Evolutionary conservation across 2,797 vertebrate genomes (phyloP).

Genomic region (Kryptolebias ocellatus): DNA sequence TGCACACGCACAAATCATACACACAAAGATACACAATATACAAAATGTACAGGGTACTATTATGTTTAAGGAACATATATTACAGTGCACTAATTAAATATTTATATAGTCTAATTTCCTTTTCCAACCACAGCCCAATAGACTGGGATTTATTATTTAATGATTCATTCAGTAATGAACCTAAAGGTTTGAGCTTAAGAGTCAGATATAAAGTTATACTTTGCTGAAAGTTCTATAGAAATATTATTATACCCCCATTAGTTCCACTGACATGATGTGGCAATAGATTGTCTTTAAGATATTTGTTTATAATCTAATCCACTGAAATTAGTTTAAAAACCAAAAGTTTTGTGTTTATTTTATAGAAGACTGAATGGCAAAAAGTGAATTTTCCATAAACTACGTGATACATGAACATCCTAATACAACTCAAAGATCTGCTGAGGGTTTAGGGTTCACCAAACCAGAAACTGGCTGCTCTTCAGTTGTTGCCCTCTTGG

Average conservation of each 20-base stretch:
- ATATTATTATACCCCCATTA: no score
- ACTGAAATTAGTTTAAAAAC: background rate
- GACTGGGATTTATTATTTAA: conserved; percentile 4
- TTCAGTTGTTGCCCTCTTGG: conserved; percentile 14
- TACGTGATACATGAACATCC: background rate
- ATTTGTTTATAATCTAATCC: background rate
- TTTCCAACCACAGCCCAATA: conserved; percentile 12
- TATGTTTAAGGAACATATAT: conserved; percentile 26
- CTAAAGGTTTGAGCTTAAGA: no score
- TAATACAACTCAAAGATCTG: no score
- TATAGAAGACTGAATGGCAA: no score
- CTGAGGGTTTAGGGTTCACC: no score
- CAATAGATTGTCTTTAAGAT: no score
- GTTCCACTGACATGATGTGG: no score
- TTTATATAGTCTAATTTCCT: conserved; percentile 21
- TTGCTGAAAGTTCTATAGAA: conserved; percentile 8
- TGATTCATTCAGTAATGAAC: no score
- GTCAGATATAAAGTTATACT: conserved; percentile 28
- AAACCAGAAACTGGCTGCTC: conserved; percentile 7
- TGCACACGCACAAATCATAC: no score
- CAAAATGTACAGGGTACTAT: background rate
- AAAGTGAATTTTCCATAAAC: no score
- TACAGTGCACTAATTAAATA: conserved; percentile 45
- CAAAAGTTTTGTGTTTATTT: no score
- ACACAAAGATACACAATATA: background rate